phyloP scores from a whole-genome alignment of 2,888 invertebrate species.

The Ellobium chinense region DNA sequence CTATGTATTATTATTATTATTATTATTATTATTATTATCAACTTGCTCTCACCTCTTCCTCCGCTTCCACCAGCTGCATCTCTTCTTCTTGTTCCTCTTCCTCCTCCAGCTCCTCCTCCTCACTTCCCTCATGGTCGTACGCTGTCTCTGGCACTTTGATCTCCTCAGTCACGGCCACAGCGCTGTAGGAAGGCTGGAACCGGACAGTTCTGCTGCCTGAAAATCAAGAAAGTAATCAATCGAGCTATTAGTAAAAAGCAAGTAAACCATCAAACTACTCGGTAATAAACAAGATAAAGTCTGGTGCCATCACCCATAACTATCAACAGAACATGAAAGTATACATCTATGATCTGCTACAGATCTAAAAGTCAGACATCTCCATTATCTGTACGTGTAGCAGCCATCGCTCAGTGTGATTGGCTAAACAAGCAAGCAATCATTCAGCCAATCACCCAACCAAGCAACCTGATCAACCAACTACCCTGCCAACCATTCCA shows the following conservation, averaged over 20 bases:
- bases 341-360: too few species aligned
- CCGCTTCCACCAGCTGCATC: background rate
- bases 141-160: background rate
- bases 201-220: slow-evolving; percentile 16
- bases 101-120: background rate
- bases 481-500: too few species aligned
- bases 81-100: background rate
- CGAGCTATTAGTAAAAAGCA: background rate
- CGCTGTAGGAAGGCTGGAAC: background rate
- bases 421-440: background rate
- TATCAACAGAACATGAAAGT: too few species aligned
- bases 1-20: too few species aligned
- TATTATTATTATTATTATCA: too few species aligned
- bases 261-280: background rate
- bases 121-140: background rate
- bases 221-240: background rate
- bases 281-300: too few species aligned
- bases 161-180: background rate
- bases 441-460: background rate
- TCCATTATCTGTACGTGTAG: too few species aligned
- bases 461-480: background rate
- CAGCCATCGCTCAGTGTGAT: too few species aligned
- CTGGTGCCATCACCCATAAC: too few species aligned
- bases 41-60: background rate
- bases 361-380: too few species aligned